Evolutionary conservation across 2,797 vertebrate species (phyloP).

Genomic region (Alfaro cultratus): DNA sequence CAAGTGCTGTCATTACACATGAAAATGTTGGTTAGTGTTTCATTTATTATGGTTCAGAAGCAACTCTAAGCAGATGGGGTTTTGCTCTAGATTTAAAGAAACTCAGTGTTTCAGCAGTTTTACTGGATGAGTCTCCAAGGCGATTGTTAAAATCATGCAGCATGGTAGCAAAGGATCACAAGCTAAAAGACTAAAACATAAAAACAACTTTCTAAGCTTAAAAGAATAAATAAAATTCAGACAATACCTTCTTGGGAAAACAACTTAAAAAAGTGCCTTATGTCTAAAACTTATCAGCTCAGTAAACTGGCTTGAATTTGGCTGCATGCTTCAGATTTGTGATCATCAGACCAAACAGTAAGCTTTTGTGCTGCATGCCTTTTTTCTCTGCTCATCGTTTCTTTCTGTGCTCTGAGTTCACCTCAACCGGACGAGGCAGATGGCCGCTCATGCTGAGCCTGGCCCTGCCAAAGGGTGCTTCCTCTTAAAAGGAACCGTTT

Average conservation of each 20-base stretch:
- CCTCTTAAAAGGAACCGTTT: slow-evolving; percentile 17
- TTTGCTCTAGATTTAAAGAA: too few species aligned
- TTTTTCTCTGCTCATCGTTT: background rate
- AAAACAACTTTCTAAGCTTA: background rate
- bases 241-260: background rate
- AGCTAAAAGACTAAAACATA: background rate
- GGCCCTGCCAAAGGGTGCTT: slow-evolving; percentile 15
- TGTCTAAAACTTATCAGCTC: background rate
- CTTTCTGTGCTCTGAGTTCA: background rate
- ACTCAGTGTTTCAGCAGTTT: too few species aligned
- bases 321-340: background rate
- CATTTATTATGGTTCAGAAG: too few species aligned
- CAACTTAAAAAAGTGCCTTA: background rate
- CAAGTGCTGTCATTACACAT: too few species aligned
- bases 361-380: background rate
- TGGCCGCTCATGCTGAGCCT: slow-evolving; percentile 15
- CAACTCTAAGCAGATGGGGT: too few species aligned
- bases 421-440: slow-evolving; percentile 14
- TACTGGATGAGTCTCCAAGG: background rate
- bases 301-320: background rate
- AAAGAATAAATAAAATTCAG: background rate
- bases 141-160: background rate
- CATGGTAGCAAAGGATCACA: background rate
- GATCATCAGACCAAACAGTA: background rate
- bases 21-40: too few species aligned